Conservation (phyloP, 1,140 invertebrate genomes). For the Stegodyphus dumicola region DNA sequence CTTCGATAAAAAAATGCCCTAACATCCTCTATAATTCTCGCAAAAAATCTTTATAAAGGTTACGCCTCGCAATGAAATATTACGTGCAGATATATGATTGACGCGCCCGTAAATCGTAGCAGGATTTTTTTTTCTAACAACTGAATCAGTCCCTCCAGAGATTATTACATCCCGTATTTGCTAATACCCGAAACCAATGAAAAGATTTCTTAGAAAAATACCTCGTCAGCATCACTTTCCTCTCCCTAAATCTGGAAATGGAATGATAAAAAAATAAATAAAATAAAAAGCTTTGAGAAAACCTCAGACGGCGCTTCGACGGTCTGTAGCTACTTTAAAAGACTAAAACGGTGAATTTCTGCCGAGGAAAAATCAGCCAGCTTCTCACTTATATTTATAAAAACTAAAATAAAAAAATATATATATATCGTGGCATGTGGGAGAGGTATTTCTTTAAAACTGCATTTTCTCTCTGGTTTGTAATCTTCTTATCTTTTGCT, state of each 20-base stretch:
- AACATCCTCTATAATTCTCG: too few relatives aligned
- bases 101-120: too few relatives aligned
- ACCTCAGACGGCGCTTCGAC: background rate
- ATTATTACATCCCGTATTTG: too few relatives aligned
- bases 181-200: too few relatives aligned
- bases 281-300: slow-evolving; percentile 2
- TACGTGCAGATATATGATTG: too few relatives aligned
- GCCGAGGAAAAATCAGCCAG: slow-evolving; percentile 4
- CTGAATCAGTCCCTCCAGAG: too few relatives aligned
- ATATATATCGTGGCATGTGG: too few relatives aligned
- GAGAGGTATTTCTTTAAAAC: too few relatives aligned
- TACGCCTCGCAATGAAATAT: too few relatives aligned
- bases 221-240: slow-evolving; percentile 29
- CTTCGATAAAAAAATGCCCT: too few relatives aligned
- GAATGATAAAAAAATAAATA: background rate
- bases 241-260: slow-evolving; percentile 26
- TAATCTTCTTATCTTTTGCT: slow-evolving; percentile 39
- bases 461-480: background rate
- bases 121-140: too few relatives aligned
- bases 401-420: slow-evolving; percentile 1
- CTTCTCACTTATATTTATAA: background rate
- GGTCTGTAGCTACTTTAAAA: slow-evolving; percentile 1
- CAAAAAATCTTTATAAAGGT: too few relatives aligned
- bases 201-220: background rate
- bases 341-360: slow-evolving; percentile 15